Evolutionary conservation across 2,888 invertebrate species (phyloP), one percentile per base, ranked within the genome.

Genomic region (Stenolophus ochropezus): DNA sequence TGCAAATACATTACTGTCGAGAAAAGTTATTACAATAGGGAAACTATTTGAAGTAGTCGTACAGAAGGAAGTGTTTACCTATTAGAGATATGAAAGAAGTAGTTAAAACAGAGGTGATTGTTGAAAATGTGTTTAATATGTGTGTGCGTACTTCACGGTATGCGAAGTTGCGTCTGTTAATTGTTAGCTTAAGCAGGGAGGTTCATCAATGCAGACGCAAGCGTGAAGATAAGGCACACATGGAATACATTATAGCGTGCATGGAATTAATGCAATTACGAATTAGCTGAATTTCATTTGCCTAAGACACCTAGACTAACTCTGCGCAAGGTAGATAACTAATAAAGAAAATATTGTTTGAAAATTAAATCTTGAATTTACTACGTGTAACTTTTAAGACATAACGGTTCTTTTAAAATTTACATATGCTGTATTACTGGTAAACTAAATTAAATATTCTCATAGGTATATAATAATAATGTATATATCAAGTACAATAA

Each of bases 131-230:
- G 21, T 69, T 51, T 74, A 74, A 51, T 74, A 51, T 51, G 74
- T 74, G 33, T 76, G 20, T 20, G 33, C 27, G 53, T 76, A 27
- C 76, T 76, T 76, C 76, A 76, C 53, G 76, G 76, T 76, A 56
- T 76, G 23, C 33, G 16, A 20, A 76, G 16, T 18, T 76, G 33
- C 33, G 8, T 2, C 33, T 42, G 33, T 42, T 42, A 42, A 42
- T 42, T 42, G 33, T 42, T 42, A 42, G 33, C 33, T 42, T 42
- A 42, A 42, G 33, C 33, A 56, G 73, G 73, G 47, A 49, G 73
- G 73, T 61, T 58, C 53, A 77, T 77, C 77, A 77, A 77, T 61
- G 61, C 56, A 58, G 20, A 76, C 56, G 18, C 16, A 56, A 16
- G 56, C 53, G 27, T 76, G 27, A 76, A 77, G 33, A 47, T 42